Conservation (phyloP, 2,888 invertebrate genomes). For the Notodonta dromedarius region DNA sequence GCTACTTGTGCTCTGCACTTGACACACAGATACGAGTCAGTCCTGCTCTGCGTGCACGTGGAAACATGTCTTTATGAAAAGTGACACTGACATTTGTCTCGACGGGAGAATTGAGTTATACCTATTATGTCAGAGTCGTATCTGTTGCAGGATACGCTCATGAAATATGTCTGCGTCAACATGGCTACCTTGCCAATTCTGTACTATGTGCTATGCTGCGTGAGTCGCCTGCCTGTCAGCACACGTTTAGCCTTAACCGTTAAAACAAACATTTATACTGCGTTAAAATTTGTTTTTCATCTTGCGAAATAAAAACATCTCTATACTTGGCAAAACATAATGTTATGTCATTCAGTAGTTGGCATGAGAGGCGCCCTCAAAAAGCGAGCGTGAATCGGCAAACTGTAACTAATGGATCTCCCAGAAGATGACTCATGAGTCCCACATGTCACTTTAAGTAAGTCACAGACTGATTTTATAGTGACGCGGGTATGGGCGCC, state of each 20-base stretch:
- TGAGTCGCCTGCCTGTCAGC: no score
- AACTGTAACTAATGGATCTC: conserved; percentile 75
- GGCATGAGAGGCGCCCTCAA: conserved; percentile 55
- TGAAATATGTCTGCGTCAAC: no score
- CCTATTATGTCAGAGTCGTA: no score
- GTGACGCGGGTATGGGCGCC: conserved; percentile 49
- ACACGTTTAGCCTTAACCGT: not conserved
- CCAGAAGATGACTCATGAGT: conserved; percentile 70
- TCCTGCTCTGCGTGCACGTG: no score
- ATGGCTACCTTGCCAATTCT: no score
- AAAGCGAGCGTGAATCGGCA: conserved; percentile 74
- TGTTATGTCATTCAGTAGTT: conserved; percentile 38
- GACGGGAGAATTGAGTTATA: no score
- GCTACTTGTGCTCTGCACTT: no score
- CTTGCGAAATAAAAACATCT: conserved; percentile 24
- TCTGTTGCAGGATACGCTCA: no score
- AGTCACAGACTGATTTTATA: conserved; percentile 57
- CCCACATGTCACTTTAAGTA: conserved; percentile 67
- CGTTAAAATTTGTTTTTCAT: not conserved
- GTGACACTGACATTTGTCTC: no score
- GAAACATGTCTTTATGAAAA: no score
- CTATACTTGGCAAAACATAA: conserved; percentile 30
- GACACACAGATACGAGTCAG: no score
- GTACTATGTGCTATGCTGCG: no score
- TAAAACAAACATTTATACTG: conserved; percentile 3